Percentiles rank a stretch among this genome's conserved stretches.
These are phyloP conservation scores for Drosophila fungiperda DNA, from an alignment of 2,888 invertebrate species.

Conservation along the genomic window DNA sequence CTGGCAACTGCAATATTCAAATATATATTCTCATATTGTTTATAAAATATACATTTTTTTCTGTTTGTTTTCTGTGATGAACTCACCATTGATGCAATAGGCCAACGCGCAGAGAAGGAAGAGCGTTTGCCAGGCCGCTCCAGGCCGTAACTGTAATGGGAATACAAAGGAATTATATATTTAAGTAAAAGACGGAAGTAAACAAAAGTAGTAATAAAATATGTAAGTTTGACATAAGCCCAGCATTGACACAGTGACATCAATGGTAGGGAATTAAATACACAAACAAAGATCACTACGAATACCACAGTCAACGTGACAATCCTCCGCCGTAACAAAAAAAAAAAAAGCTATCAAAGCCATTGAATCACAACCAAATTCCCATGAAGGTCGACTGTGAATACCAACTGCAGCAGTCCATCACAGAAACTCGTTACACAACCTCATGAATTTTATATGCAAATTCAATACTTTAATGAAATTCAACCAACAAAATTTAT, in stretches of 20 bases:
- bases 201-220: not conserved
- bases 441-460: conserved; percentile 47
- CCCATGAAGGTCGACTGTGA: conserved; percentile 73
- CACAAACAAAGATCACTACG: not conserved
- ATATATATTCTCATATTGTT: too few species aligned
- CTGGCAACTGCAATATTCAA: conserved; percentile 72
- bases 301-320: not conserved
- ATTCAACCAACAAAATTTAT: conserved; percentile 30
- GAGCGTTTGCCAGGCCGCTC: conserved; percentile 84
- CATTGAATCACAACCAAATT: conserved; percentile 37
- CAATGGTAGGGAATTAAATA: conserved; percentile 28
- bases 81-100: conserved; percentile 82
- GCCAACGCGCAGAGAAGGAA: conserved; percentile 80
- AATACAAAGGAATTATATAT: not conserved
- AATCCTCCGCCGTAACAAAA: conserved; percentile 23
- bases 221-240: conserved; percentile 6
- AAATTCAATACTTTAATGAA: conserved; percentile 65
- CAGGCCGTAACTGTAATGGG: conserved; percentile 82
- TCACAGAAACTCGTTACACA: conserved; percentile 37
- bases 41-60: too few species aligned
- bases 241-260: conserved; percentile 76
- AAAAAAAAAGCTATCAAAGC: conserved; percentile 22
- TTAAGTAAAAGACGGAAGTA: conserved; percentile 27
- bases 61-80: too few species aligned
- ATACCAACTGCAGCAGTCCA: conserved; percentile 11